Percentiles rank a stretch among this genome's conserved stretches.
These are phyloP conservation scores for Dasysyrphus albostriatus DNA, from an alignment of 2,888 invertebrate species.

Conservation along the genomic window DNA sequence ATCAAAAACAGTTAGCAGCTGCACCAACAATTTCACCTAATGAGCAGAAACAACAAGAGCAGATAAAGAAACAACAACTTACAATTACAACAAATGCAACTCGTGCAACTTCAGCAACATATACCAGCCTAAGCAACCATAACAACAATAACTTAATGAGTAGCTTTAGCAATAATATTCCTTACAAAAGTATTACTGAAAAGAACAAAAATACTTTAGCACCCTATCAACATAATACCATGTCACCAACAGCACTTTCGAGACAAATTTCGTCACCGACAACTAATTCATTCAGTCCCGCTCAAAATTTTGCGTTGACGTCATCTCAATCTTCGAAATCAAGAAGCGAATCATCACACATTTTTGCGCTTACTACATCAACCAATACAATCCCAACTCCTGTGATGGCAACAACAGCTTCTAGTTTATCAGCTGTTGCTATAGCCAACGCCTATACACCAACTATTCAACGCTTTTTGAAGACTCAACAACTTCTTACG, in stretches of 20 bases:
- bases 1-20: slow-evolving; percentile 72
- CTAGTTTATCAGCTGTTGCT: slow-evolving; percentile 66
- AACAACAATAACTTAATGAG: slow-evolving; percentile 72
- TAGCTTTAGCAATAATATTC: slow-evolving; percentile 76
- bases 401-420: slow-evolving; percentile 66
- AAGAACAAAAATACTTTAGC: slow-evolving; percentile 67
- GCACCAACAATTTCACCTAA: slow-evolving; percentile 73
- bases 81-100: slow-evolving; percentile 79
- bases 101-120: slow-evolving; percentile 80
- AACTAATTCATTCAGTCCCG: slow-evolving; percentile 52
- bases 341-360: slow-evolving; percentile 74
- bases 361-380: slow-evolving; percentile 79
- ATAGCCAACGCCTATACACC: slow-evolving; percentile 56
- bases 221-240: slow-evolving; percentile 74
- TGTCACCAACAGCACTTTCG: slow-evolving; percentile 36
- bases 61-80: slow-evolving; percentile 77
- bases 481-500: slow-evolving; percentile 76
- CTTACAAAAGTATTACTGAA: slow-evolving; percentile 76
- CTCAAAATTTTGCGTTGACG: slow-evolving; percentile 50
- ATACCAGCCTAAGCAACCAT: slow-evolving; percentile 74
- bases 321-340: slow-evolving; percentile 62
- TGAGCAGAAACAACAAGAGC: slow-evolving; percentile 74
- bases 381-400: slow-evolving; percentile 81
- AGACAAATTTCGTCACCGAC: slow-evolving; percentile 50
- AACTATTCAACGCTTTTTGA: slow-evolving; percentile 77